phyloP scores from a whole-genome alignment of 2,113 vertebrate genomes.

The Neodon shergylaensis region DNA sequence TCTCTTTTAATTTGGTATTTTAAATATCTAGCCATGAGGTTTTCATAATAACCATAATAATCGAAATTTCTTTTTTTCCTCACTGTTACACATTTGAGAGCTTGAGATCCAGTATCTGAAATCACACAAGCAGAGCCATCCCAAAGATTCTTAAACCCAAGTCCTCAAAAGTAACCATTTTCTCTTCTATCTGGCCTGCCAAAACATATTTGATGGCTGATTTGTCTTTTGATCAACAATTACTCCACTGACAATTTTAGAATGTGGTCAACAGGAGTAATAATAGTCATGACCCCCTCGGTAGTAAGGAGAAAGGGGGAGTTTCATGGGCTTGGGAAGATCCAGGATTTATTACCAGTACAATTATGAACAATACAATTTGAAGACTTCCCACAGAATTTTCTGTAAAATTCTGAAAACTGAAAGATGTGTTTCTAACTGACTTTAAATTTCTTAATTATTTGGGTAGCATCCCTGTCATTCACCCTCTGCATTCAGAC shows the following conservation, averaged over 20 bases:
- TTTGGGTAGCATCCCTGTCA: not conserved
- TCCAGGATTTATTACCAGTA: not conserved
- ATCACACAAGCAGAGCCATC: not conserved
- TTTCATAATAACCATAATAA: not conserved
- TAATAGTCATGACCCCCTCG: not conserved
- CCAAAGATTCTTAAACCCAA: not conserved
- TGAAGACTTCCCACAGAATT: not conserved
- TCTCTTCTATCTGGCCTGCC: not conserved
- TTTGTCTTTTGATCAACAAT: not conserved
- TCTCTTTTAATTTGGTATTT: slow-evolving; percentile 1
- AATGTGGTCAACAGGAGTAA: not conserved
- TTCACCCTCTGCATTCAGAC: not conserved
- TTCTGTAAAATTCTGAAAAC: slow-evolving; percentile 17
- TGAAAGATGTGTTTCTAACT: not conserved
- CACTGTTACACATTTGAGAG: not conserved
- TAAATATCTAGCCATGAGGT: not conserved
- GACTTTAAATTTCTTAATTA: not conserved
- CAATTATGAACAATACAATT: not conserved
- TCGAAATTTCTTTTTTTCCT: not conserved
- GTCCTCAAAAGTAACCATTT: not conserved
- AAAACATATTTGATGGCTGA: not conserved
- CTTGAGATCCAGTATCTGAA: not conserved
- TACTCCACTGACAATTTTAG: not conserved
- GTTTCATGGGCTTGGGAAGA: not conserved
- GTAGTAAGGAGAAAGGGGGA: not conserved